Base-by-base conservation (phyloP, 2,113 vertebrate species). In the Chaenogobius annularis region DNA sequence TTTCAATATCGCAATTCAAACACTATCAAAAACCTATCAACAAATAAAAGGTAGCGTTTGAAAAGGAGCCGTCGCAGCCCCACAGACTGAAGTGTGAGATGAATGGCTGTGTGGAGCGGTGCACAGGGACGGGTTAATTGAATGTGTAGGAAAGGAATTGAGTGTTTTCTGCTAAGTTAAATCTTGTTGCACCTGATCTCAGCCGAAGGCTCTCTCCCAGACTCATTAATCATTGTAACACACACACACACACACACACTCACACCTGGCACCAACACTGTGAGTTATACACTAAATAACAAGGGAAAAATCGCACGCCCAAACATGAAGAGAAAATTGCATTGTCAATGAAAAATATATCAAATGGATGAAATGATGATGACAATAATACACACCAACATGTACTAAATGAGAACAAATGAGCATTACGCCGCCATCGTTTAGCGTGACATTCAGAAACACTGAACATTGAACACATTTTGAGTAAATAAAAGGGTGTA, bases 121-220 rank as follows among this genome's bases (percentile, higher is more conserved):
- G 77, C 84, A 80, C 69, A 66, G 72, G 73, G 85, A 91, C 69
- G 48, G 83, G 88, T 90, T 92, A 90, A 91, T 90, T 86, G 88
- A 89, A 90, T 90, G 87, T 84, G 89, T 91, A 82, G 77, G 81
- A 81, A 88, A 82, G 71, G 67, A 88, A 90, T 85, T 79, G 88
- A 86, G 86, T 82, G 79, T 85, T 86, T 90, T 83, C 85, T 82
- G 87, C 82, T 82, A 84, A 87, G 86, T 90, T 85, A 82, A 91
- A 90, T 89, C 87, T 86, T 87, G 87, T 84, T 85, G 85, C 81
- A 87, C 85, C 87, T 90, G 88, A 90, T 91, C 84, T 85, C 79
- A 87, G 87, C 88, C 82, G 80, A 79, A 82, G 84, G 77, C 83
- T 71, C 56, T 82, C 73, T 81, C 61, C 48, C 56, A 79, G 74